Conservation (phyloP, 1,140 invertebrate species). For the Dendrolimus punctatus region DNA sequence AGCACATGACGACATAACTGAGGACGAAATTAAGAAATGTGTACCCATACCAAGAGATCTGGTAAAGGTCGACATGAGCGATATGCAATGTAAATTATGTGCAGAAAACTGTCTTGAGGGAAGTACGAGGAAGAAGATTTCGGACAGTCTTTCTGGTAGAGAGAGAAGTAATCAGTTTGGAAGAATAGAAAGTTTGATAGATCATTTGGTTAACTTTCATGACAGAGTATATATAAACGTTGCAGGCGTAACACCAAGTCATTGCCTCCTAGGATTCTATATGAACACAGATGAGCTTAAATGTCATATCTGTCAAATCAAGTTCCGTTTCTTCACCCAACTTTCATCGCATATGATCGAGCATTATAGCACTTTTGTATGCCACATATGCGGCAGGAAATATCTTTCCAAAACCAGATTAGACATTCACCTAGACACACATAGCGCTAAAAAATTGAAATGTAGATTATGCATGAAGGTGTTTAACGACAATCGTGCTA, state of each 20-base stretch:
- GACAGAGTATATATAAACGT: constrained; percentile 1
- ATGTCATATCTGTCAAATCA: constrained; percentile 8
- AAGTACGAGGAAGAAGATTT: no score
- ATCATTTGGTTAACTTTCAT: neutral
- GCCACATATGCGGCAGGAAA: constrained; percentile 5
- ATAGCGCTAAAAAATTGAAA: no score
- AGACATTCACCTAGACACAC: no score
- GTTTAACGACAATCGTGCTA: no score
- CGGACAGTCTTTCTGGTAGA: no score
- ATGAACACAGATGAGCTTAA: constrained; percentile 7
- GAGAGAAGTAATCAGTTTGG: neutral
- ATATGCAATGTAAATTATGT: constrained; percentile 11
- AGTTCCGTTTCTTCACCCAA: constrained; percentile 15
- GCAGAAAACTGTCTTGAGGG: neutral
- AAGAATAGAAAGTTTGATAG: constrained; percentile 6
- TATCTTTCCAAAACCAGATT: no score
- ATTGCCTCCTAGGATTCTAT: constrained; percentile 12
- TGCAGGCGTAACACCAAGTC: constrained; percentile 4
- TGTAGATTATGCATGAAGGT: no score
- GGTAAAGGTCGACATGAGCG: constrained; percentile 11
- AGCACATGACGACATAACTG: constrained; percentile 5
- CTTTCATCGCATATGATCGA: constrained; percentile 14
- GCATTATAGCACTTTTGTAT: constrained; percentile 9
- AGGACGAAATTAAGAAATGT: constrained; percentile 4
- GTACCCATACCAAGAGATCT: constrained; percentile 12